Evolutionary conservation across 2,113 vertebrate species (phyloP).

Genomic region (Rhinichthys klamathensis): DNA sequence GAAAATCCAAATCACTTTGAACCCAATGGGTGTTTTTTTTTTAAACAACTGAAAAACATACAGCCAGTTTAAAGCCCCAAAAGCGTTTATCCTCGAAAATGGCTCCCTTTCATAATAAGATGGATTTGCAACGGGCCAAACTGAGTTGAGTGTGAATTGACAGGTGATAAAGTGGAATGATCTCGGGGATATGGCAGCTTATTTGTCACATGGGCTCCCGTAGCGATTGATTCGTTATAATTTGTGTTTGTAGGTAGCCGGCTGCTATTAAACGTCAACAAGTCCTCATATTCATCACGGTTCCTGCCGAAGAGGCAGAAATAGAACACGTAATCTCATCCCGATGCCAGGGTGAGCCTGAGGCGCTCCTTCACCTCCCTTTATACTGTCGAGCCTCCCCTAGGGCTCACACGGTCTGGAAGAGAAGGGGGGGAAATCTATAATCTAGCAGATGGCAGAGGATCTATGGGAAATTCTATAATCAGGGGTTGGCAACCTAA

Average conservation of each 20-base stretch:
- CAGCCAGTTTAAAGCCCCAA: slow-evolving; percentile 47
- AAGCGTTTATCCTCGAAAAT: slow-evolving; percentile 54
- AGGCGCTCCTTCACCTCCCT: slow-evolving; percentile 74
- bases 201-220: slow-evolving; percentile 69
- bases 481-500: slow-evolving; percentile 60
- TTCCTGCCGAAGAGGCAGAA: slow-evolving; percentile 66
- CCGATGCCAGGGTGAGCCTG: slow-evolving; percentile 68
- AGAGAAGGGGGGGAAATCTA: slow-evolving; percentile 72
- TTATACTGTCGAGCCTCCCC: slow-evolving; percentile 73
- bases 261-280: slow-evolving; percentile 78
- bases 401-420: slow-evolving; percentile 68
- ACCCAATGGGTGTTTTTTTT: background rate
- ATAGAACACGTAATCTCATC: slow-evolving; percentile 78
- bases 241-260: slow-evolving; percentile 72
- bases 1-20: background rate
- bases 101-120: slow-evolving; percentile 65
- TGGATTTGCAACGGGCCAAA: slow-evolving; percentile 68
- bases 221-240: slow-evolving; percentile 75
- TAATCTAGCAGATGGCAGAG: slow-evolving; percentile 78
- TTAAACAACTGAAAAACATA: background rate
- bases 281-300: slow-evolving; percentile 71
- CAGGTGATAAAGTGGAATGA: slow-evolving; percentile 72
- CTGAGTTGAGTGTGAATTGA: slow-evolving; percentile 69
- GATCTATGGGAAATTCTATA: slow-evolving; percentile 77
- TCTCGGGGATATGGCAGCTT: slow-evolving; percentile 68